Evolutionary conservation across 2,888 invertebrate species (phyloP).

Genomic region (Cotesia congregata): DNA sequence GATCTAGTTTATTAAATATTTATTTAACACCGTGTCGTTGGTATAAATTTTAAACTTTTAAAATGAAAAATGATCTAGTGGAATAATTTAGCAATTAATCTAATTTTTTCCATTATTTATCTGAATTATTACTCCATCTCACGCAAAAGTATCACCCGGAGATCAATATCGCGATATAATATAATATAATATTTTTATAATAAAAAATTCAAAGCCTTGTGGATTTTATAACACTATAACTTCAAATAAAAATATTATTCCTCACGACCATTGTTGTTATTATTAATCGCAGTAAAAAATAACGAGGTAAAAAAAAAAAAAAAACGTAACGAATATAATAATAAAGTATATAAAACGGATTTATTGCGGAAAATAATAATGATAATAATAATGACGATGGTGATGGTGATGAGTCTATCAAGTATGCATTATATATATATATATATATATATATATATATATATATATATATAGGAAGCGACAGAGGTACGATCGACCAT

Average conservation of each 20-base stretch:
- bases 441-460: constrained; percentile 15
- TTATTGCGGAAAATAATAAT: not conserved
- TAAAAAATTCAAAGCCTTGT: not conserved
- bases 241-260: not conserved
- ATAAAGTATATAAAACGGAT: not conserved
- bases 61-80: not conserved
- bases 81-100: constrained; percentile 4
- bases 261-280: not conserved
- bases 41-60: not conserved
- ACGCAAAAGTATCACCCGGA: constrained; percentile 3
- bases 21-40: not conserved
- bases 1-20: not conserved
- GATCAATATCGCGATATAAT: not conserved
- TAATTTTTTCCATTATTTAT: not conserved
- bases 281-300: not conserved
- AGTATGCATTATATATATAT: constrained; percentile 12
- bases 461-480: not conserved
- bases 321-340: not conserved
- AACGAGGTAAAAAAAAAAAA: not conserved
- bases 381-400: not conserved
- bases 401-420: constrained; percentile 27
- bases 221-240: not conserved
- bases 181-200: not conserved
- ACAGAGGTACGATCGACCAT: constrained; percentile 16
- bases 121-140: constrained; percentile 7